Base-by-base conservation (phyloP, 2,888 invertebrate genomes). In the Gastrophysa polygoni region DNA sequence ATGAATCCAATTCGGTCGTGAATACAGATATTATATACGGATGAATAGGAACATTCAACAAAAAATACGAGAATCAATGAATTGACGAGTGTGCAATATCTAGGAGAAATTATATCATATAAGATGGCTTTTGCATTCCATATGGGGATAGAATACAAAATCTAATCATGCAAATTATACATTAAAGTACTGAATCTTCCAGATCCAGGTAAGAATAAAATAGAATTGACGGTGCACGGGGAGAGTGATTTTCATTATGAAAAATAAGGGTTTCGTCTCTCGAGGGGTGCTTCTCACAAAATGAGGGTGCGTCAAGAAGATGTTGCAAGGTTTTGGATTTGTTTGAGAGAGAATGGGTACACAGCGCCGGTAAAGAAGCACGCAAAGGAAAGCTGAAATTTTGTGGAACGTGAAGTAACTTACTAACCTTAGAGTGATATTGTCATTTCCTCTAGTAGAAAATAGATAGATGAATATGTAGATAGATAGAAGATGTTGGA, bases 381-480 rank as follows among this genome's bases (percentile, higher is more conserved):
- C 73, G 70, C 72, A 59, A 59, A 38, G 14, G 64, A 52, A 71
- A 65, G 70, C 63, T 58, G 68, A 69, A 67, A 59, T 68, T 60
- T 70, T 70, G 71, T 73, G 64, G 70, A 70, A 71, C 66, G 70
- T 74, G 72, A 70, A 64, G 57, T 63, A 57, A 61, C 28, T 57
- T 57, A 48, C 59, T 59, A 32, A 14, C 28, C 44, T 61, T 64
- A 60, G 43, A 70, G 69, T 63, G 66, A 71, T 70, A 70, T 68
- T 71, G 69, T 66, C 69, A 69, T 64, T 63, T 38, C 38, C 11
- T 38, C 10, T 6, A 38, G n/a, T 2, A 38, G 14, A 32, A 32
- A 32, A 32, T 10, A n/a, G n/a, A n/a, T n/a, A n/a, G n/a, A n/a
- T n/a, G n/a, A n/a, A n/a, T n/a, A n/a, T n/a, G n/a, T n/a, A n/a